Evolutionary conservation across 2,113 vertebrate genomes (phyloP), one percentile per base, ranked within the genome.

Genomic region (Larimichthys polyactis): DNA sequence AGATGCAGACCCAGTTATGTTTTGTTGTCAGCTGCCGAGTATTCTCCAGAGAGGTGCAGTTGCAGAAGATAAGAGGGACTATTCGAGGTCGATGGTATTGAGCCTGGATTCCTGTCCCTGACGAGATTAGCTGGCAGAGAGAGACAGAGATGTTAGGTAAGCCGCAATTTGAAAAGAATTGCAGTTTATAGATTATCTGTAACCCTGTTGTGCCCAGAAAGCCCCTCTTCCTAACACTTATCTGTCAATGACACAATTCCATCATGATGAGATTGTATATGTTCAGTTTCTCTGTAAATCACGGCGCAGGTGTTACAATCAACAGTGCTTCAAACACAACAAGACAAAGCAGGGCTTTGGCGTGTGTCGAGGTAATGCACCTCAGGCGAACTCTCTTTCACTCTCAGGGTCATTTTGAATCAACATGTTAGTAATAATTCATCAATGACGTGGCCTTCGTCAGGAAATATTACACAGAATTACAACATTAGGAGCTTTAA

Each of bases 111-210:
- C 59, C 89, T 88, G 85, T 89, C 85, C 54, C 82, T 88, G 83
- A 89, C 62, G 49, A 89, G 81, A 90, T 90, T 89, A 91, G 40
- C 20, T 43, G 40, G 60, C 69, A 57, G 49, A 71, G 75, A 81
- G 81, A 86, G 65, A 84, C 27, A 71, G 72, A 76, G 65, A 81
- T 84, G 76, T 79, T 78, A 83, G 77, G 48, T 75, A 78, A 92
- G 36, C 70, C 82, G 79, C 78, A 70, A 62, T 83, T 83, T 86
- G 79, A 83, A 88, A 89, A 87, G 77, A 87, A 90, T 77, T 83
- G 68, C 66, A 79, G 64, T 82, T 79, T 86, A 90, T 89, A 87
- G 89, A 92, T 92, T 79, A 84, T 86, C 75, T 91, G 68, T 86
- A 79, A 87, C 72, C 79, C 86, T 83, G 77, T 81, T 79, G 73